Conservation (phyloP, 1,140 invertebrate species). For the Ganaspis sp. region DNA sequence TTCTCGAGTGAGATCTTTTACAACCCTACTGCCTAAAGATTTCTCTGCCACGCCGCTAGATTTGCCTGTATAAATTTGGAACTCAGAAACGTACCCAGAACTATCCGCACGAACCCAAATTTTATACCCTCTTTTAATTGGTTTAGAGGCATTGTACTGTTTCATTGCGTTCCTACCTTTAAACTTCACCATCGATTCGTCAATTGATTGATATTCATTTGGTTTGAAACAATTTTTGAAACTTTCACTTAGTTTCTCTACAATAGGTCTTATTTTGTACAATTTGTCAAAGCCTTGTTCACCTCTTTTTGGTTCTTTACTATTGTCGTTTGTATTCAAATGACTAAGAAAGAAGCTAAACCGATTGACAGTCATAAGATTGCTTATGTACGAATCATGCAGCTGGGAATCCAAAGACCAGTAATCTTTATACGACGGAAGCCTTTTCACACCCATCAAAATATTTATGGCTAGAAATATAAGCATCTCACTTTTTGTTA, state of each 20-base stretch:
- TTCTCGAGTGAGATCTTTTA: constrained; percentile 61
- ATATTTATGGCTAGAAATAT: constrained; percentile 36
- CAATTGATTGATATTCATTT: constrained; percentile 48
- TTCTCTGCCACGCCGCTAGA: constrained; percentile 46
- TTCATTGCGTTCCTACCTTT: constrained; percentile 66
- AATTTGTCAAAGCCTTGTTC: not conserved
- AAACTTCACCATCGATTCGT: constrained; percentile 68
- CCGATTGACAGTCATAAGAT: not conserved
- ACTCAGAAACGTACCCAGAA: too few species aligned
- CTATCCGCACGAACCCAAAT: too few species aligned
- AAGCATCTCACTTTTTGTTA: constrained; percentile 33
- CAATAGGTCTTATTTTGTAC: not conserved
- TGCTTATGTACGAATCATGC: not conserved
- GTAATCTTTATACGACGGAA: not conserved
- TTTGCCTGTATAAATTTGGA: too few species aligned
- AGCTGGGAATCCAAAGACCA: not conserved
- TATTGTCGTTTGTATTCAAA: not conserved
- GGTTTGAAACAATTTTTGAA: constrained; percentile 27
- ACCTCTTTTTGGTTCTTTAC: not conserved
- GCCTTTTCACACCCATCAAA: not conserved
- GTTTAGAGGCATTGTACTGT: constrained; percentile 61
- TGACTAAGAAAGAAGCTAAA: not conserved
- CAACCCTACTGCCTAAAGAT: constrained; percentile 64
- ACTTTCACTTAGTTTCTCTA: not conserved
- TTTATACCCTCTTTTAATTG: too few species aligned